Base-by-base conservation (phyloP, 2,888 invertebrate species). In the Tenthredo amoena region DNA sequence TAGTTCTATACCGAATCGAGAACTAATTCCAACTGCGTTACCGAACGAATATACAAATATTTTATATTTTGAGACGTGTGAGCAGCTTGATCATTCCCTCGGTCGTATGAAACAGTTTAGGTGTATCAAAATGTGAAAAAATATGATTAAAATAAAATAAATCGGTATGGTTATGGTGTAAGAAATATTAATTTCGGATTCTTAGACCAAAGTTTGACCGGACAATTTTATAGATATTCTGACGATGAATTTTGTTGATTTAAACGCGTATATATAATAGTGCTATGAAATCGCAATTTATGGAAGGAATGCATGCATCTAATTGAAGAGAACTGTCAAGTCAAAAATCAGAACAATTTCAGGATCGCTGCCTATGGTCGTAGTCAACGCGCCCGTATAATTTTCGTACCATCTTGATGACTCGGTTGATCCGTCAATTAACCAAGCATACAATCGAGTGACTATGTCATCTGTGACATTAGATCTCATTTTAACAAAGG, bases 401-500 rank as follows among this genome's bases (percentile, higher is more conserved):
- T 21, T 26, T 62, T 62, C 62, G 0, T 26, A 21, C 26, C 1
- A 21, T 26, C 12, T 62, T 26, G 26, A 62, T 26, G 62, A 21
- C 12, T 62, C 1, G 26, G 26, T 62, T 26, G 26, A 62, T 12
- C 62, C 12, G 34, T 12, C 10, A 68, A 68, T 34, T 34, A 68
- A 34, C 26, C 12, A 31, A 68, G 34, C 26, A 34, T 26, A 7
- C 15, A 68, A 34, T 68, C 74, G 2, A 43, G 43, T 21, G 40
- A 10, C 37, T n/a, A 74, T 21, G 43, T 74, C 43, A 74, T 74
- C 43, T 26, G 31, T 31, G 43, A n/a, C 77, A 77, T 55, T 26
- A 77, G 31, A 77, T 55, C 15, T 50, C 18, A 31, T 31, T 55
- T 55, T 7, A 55, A 18, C 50, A 47, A n/a, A 34, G 31, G 50